Conservation (phyloP, 2,113 vertebrate genomes). For the Nettapus auritus region DNA sequence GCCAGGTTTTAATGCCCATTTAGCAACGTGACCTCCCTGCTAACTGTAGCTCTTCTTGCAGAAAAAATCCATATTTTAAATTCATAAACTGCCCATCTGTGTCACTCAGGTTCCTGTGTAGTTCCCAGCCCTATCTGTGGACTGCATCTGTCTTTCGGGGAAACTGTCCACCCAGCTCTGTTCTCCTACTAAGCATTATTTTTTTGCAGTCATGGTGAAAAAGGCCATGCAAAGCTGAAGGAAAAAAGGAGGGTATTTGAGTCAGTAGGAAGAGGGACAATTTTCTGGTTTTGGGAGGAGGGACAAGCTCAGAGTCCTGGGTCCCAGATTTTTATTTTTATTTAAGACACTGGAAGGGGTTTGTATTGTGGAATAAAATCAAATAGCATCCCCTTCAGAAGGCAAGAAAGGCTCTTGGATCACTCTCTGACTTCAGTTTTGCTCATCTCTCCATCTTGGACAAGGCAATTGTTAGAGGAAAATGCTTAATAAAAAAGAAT, state of each 20-base stretch:
- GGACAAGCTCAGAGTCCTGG: background rate
- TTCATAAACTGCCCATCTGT: background rate
- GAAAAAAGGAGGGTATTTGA: too few species aligned
- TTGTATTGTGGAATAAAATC: background rate
- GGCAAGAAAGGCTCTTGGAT: background rate
- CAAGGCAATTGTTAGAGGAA: background rate
- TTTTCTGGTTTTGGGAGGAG: background rate
- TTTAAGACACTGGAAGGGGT: background rate
- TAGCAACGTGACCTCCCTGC: background rate
- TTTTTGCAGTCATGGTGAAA: background rate
- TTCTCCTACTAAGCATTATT: background rate
- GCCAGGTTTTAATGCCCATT: background rate
- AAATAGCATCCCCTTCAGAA: background rate
- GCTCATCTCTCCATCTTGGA: background rate
- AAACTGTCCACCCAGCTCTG: background rate
- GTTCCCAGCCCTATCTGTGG: background rate
- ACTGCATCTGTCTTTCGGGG: background rate
- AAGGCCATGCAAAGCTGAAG: background rate
- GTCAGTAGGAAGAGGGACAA: background rate
- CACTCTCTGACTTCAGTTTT: background rate
- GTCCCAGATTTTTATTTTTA: background rate
- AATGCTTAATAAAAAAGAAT: background rate
- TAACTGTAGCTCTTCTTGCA: background rate
- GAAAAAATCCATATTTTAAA: background rate
- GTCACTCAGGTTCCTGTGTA: background rate